Evolutionary conservation across 2,113 vertebrate species (phyloP), one percentile per base, ranked within the genome.

Genomic region (Balaeniceps rex): DNA sequence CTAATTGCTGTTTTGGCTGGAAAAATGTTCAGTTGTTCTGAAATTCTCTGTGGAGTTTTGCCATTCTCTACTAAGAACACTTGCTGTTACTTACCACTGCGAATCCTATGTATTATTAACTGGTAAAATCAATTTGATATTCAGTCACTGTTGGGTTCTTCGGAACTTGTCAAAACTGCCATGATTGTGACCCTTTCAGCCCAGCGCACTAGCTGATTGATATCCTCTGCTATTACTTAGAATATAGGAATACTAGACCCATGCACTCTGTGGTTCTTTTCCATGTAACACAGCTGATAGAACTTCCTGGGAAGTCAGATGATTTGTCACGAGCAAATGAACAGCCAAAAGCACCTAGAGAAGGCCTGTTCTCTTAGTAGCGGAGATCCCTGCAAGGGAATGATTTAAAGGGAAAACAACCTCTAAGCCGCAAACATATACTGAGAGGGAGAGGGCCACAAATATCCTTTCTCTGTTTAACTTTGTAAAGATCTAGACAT

Each of bases 131-230:
- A 83, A 11, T 71, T 47, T 71, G 40, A 55, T 65, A 54, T 70
- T 85, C 58, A 58, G 71, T 51, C 79, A 71, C 55, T 81, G 55
- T 15, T 87, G 61, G 28, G 14, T 72, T 75, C 85, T 83, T 84
- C 8, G 4, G 71, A 83, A 88, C 52, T 75, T 75, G 31, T 42
- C 66, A 57, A 52, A 63, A 58, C 38, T 71, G n/a, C 29, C 46
- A 68, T 70, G 76, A 38, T 8, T 49, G 46, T 0, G 0, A 47
- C 36, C 36, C 25, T 65, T 82, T 33, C 65, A 83, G 57, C 38
- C 72, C 60, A 81, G n/a, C 0, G 0, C 55, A 34, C 1, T 7
- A 64, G 24, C 63, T 87, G 38, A 40, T 7, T 8, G 55, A 47
- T 25, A 40, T 34, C 26, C 29, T 88, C 31, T 47, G 57, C 19